Evolutionary conservation across 2,113 vertebrate species (phyloP).

Genomic region (Alces alces): DNA sequence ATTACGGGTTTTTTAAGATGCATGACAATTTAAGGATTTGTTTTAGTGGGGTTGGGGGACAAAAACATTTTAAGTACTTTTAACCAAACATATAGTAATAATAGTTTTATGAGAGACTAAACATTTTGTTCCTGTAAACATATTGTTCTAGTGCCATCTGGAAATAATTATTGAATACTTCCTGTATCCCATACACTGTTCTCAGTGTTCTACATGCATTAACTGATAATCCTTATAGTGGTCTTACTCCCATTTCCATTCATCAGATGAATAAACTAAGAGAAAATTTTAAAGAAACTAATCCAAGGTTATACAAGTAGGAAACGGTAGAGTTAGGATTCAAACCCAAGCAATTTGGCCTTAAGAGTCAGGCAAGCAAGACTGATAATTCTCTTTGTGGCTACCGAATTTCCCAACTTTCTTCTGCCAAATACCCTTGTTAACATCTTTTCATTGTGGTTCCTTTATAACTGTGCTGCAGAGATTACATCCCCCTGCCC

Average conservation of each 20-base stretch:
- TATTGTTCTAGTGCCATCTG: background rate
- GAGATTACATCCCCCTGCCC: background rate
- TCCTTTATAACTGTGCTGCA: background rate
- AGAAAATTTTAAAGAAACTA: background rate
- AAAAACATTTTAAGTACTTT: conserved; percentile 24
- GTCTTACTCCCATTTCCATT: background rate
- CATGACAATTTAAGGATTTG: background rate
- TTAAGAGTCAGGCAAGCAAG: background rate
- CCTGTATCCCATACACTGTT: background rate
- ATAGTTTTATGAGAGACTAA: background rate
- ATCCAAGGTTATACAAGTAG: background rate
- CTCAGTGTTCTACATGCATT: conserved; percentile 9
- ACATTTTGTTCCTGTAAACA: background rate
- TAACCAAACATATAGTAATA: background rate
- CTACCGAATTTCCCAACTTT: background rate
- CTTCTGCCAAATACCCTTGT: background rate
- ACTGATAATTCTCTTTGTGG: background rate
- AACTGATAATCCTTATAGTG: background rate
- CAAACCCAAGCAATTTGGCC: background rate
- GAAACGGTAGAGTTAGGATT: background rate
- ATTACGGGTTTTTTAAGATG: background rate
- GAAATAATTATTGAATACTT: background rate
- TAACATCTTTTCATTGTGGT: background rate
- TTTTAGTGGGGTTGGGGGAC: background rate
- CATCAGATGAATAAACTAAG: conserved; percentile 11